Evolutionary conservation across 1,140 invertebrate species (phyloP), one percentile per base, ranked within the genome.

Genomic region (Calephelis nemesis): DNA sequence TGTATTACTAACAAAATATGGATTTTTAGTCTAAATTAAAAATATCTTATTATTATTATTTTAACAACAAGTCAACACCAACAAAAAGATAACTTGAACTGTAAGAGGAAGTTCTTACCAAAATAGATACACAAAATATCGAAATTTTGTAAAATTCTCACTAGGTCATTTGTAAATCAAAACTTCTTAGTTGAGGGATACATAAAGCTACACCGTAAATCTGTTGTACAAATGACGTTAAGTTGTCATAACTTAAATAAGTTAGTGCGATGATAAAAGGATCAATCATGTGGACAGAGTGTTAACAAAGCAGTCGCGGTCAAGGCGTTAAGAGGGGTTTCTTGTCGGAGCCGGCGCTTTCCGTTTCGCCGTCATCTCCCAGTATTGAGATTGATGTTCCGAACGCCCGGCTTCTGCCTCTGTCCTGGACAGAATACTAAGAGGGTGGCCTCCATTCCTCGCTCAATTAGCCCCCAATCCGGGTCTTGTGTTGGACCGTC

Each of bases 341-440:
- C 85, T 87, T 89, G 87, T 89, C 79, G 73, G 77, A 76, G 71
- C 65, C 67, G 69, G 69, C 75, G 78, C 71, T 83, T 86, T 83
- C 82, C 84, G 84, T 73, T 77, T 67, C 70, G 75, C 76, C 85
- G 87, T 89, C 87, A 88, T 87, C 83, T 76, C 71, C 68, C 72
- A 76, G 77, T 85, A 89, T 87, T 89, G 87, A 89, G 87, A 89
- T 89, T 89, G 87, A 89, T 89, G 87, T 84, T 79, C 81, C 65
- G 68, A 84, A 79, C 85, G 85, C 74, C 70, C 69, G 74, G 71
- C 71, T 74, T 62, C 72, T 67, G 68, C 65, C 62, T 63, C 77
- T 63, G 71, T 65, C 76, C 71, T 78, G 76, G 65, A 74, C 80
- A 74, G 87, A 88, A 90, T 90, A 90, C 85, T 84, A 90, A 90